These are phyloP conservation scores for Oreohelix idahoensis DNA, from an alignment of 1,140 invertebrate species.

Conservation along the genomic window DNA sequence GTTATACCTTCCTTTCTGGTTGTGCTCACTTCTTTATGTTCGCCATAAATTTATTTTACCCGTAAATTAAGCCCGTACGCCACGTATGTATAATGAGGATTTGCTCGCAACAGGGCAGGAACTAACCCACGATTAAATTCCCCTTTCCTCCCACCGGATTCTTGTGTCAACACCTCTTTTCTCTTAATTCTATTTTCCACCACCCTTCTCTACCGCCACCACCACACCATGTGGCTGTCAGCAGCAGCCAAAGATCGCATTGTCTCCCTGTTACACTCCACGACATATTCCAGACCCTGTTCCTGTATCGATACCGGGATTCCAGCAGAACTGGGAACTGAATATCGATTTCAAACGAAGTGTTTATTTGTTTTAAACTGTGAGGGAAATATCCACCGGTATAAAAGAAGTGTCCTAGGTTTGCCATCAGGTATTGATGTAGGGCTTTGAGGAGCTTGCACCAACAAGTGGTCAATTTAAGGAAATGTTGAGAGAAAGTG, in stretches of 20 bases:
- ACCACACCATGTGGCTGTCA: background rate
- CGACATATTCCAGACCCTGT: background rate
- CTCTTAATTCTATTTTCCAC: background rate
- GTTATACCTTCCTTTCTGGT: background rate
- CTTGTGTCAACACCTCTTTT: background rate
- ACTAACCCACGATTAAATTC: background rate
- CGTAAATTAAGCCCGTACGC: background rate
- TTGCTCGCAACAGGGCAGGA: background rate
- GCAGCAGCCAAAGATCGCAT: background rate
- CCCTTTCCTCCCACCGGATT: background rate
- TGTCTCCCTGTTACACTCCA: background rate
- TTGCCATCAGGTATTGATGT: background rate
- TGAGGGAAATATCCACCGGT: background rate
- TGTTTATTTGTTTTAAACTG: background rate
- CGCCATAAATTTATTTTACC: background rate
- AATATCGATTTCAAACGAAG: background rate
- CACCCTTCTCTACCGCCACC: background rate
- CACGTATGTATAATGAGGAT: constrained; percentile 7
- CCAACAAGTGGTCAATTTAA: background rate
- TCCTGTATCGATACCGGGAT: background rate
- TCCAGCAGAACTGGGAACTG: background rate
- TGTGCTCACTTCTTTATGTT: background rate
- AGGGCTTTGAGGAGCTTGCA: background rate
- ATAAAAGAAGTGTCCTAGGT: background rate
- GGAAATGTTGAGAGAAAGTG: no score